Conservation (phyloP, 1,140 invertebrate genomes). For the Drosophila orosa region DNA sequence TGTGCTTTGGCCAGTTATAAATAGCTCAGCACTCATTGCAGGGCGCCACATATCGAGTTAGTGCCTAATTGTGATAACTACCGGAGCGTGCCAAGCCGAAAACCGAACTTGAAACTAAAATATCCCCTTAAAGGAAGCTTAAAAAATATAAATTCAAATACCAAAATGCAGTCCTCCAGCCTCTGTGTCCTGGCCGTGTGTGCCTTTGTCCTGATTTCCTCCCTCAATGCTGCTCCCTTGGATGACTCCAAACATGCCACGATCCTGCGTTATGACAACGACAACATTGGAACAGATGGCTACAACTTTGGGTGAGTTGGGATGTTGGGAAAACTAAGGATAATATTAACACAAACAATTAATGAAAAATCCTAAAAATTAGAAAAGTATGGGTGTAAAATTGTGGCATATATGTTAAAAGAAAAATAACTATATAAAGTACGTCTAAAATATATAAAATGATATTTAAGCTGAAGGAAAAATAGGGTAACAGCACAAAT, state of each 20-base stretch:
- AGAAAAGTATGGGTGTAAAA: rapidly evolving
- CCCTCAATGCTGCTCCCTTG: slow-evolving; percentile 62
- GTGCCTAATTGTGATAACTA: slow-evolving; percentile 70
- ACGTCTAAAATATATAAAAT: background rate
- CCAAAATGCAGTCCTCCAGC: slow-evolving; percentile 60
- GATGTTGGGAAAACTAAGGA: background rate
- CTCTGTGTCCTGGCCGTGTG: slow-evolving; percentile 58
- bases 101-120: slow-evolving; percentile 10
- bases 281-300: slow-evolving; percentile 85
- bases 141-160: background rate
- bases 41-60: slow-evolving; percentile 58
- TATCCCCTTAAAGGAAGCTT: background rate
- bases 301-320: slow-evolving; percentile 85
- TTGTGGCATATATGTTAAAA: no score
- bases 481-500: no score
- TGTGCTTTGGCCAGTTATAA: slow-evolving; percentile 54
- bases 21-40: slow-evolving; percentile 61
- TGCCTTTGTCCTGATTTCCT: slow-evolving; percentile 44
- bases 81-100: slow-evolving; percentile 29
- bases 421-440: background rate
- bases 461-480: background rate
- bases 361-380: no score
- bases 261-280: slow-evolving; percentile 83
- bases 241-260: slow-evolving; percentile 78
- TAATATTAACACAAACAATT: background rate